Base-by-base conservation (phyloP, 1,140 invertebrate species). In the Drosophila parvula region DNA sequence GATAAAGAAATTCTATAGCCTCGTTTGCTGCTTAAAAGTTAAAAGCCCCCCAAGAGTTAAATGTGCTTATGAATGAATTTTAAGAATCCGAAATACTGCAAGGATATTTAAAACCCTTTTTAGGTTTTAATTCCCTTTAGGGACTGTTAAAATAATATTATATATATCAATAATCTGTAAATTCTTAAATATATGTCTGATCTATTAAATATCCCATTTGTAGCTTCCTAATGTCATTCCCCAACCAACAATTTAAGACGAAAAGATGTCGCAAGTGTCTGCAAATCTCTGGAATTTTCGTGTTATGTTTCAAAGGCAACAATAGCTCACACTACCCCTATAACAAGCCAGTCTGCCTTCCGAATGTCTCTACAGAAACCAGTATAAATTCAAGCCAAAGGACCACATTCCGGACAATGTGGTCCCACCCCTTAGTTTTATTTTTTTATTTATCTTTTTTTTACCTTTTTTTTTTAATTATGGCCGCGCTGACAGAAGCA, bases 391-490 rank as follows among this genome's bases (percentile, higher is more conserved):
- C 14, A 51, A 18, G 32, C 32, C 32, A 36, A 53, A 18, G 50
- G 50, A 38, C 51, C 34, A 38, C 51, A 38, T 55, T 55, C 51
- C 51, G n/a, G 8, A 55, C 51, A 55, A 55, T 55, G 51, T 44
- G 5, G 11, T n/a, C 56, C 16, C 18, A 27, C 22, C 12, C 51
- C 18, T 22, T 45, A 11, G 6, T 6, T 45, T 27, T 30, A 44
- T 58, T 44, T 57, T 10, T 30, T 2, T 36, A 14, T 32, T 30
- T 14, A 7, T 12, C 11, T 4, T 28, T 34, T 50, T 32, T 28
- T 8, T 12, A 5, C 36, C 6, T 48, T 51, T 53, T 53, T 60
- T 73, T 75, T 79, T 83, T 76, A 84, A 83, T 84, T 83, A 84
- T 67, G 38, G 63, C 38, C 41, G 12, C 51, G 55, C 40, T 62